Base-by-base conservation (phyloP, 2,888 invertebrate species). In the Teleiodes luculella region DNA sequence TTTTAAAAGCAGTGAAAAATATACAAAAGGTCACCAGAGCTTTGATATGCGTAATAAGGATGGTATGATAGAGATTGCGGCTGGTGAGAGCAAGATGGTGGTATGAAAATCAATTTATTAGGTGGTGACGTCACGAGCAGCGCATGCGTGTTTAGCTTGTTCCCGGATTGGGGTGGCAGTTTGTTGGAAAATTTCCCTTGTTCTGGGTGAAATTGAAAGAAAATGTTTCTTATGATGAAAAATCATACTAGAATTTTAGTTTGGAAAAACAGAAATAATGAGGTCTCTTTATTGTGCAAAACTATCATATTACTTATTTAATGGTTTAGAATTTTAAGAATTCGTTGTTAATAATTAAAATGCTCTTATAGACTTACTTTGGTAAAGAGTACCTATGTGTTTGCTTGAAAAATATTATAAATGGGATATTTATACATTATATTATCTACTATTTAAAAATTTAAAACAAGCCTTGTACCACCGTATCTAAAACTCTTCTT, bases 61-160 rank as follows among this genome's bases (percentile, higher is more conserved):
- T 58, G 59, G 69, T 36, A 49, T 37, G 58, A 75, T 82, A 52
- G 62, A 36, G 55, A 55, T 58, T 11, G 11, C 7, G 14, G 0
- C 1, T 16, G 2, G 75, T 11, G 14, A 7, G 75, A 86, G 53
- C 50, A 76, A 70, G 86, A 80, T 62, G 67, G 80, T 64, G 61
- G 70, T 75, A 72, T 86, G 84, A 90, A 89, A 90, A 90, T 90
- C 90, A 90, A 90, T 90, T 90, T 90, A 90, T 90, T 87, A 88
- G 83, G 74, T 71, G 65, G 89, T 90, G 90, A 90, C 90, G 90
- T 90, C 89, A 89, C 85, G 67, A 18, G 46, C 52, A 70, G 78
- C 89, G 89, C 90, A 79, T 66, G 89, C 90, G 90, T 77, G 64
- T 50, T 73, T 57, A 63, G 62, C 50, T 57, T 62, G 64, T 64